A percentile compares a stretch with the other conserved stretches of the same genome.
Conservation (phyloP, 2,113 vertebrate genomes). For the Oryzias melastigma region DNA sequence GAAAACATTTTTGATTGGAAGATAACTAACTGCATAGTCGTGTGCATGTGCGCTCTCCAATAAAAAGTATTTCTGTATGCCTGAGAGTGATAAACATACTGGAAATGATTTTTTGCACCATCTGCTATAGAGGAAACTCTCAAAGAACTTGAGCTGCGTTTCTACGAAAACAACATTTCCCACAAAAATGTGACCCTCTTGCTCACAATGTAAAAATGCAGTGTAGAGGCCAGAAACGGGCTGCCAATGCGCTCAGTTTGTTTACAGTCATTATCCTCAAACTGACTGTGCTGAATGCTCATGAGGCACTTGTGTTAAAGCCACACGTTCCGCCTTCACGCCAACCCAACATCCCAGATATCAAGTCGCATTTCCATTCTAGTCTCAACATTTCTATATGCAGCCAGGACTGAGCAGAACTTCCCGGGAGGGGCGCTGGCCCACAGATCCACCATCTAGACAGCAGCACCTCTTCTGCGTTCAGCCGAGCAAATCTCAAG, state of each 20-base stretch:
- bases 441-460: too few species aligned
- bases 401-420: too few species aligned
- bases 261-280: slow-evolving; percentile 37
- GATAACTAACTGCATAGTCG: too few species aligned
- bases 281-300: slow-evolving; percentile 12
- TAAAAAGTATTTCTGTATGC: slow-evolving; percentile 5
- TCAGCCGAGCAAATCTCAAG: too few species aligned
- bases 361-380: neutral
- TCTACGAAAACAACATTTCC: slow-evolving; percentile 21
- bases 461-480: too few species aligned
- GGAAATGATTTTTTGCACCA: slow-evolving; percentile 26
- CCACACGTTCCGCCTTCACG: slow-evolving; percentile 4
- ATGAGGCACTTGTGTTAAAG: slow-evolving; percentile 26
- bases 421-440: too few species aligned
- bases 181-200: slow-evolving; percentile 37
- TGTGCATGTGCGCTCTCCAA: too few species aligned
- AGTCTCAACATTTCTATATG: too few species aligned
- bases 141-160: slow-evolving; percentile 47
- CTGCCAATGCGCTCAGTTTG: slow-evolving; percentile 45
- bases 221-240: slow-evolving; percentile 32
- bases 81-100: slow-evolving; percentile 34
- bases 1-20: too few species aligned
- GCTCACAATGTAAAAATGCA: slow-evolving; percentile 45
- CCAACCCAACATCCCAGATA: neutral
- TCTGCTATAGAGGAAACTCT: slow-evolving; percentile 45